phyloP scores from a whole-genome alignment of 2,113 vertebrate genomes.

The Oenanthe oenanthe region DNA sequence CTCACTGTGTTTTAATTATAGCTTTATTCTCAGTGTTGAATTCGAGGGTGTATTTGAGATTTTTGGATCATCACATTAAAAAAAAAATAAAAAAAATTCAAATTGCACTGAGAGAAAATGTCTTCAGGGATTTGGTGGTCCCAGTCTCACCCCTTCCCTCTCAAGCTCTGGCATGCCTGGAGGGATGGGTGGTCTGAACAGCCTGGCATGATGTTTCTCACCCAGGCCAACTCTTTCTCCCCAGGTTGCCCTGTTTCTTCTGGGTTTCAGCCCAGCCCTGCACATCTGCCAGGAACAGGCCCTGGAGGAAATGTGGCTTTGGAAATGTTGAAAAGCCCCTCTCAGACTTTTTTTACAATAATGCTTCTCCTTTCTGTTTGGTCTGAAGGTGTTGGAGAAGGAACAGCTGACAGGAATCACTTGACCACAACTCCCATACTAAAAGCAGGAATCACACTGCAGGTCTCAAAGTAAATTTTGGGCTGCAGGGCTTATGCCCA shows the following conservation, averaged over 20 bases:
- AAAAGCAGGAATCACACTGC: background rate
- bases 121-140: background rate
- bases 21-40: background rate
- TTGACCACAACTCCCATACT: background rate
- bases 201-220: background rate
- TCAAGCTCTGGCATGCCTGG: background rate
- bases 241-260: background rate
- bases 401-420: background rate
- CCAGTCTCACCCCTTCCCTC: background rate
- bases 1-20: constrained; percentile 43
- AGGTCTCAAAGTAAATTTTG: background rate
- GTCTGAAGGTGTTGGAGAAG: fast-evolving
- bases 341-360: no score
- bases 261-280: background rate
- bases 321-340: background rate
- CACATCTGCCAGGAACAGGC: background rate
- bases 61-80: background rate
- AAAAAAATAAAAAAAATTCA: background rate
- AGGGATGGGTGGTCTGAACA: background rate
- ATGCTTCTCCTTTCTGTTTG: background rate
- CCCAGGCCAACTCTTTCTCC: background rate
- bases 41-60: constrained; percentile 4
- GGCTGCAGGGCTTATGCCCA: fast-evolving
- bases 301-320: background rate
- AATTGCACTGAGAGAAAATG: background rate